Base-by-base conservation (phyloP, 2,888 invertebrate genomes). In the Lomographa bimaculata region DNA sequence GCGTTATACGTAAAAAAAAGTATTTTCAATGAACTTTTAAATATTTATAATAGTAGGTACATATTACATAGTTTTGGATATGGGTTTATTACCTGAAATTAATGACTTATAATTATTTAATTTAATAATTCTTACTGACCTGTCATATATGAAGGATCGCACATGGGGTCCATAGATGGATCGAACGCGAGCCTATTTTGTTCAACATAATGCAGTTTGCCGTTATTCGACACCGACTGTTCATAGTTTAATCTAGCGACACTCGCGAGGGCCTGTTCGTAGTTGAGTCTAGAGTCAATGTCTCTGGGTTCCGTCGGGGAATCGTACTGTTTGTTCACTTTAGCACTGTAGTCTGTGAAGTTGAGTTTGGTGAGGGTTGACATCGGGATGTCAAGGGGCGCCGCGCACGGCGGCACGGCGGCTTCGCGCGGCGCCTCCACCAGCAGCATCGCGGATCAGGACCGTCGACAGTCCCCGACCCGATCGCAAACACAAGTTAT, bases 371-470 rank as follows among this genome's bases (percentile, higher is more conserved):
- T 79, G 38, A 85, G 72, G 24, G 85, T 68, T 57, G 87, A 86
- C 89, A 87, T 87, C 49, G 85, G 82, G 55, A 78, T 59, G 73
- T 84, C 83, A 27, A 83, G 60, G 54, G 80, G 82, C 66, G 78
- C 79, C 75, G 77, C 77, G 73, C 81, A 82, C 73, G 85, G 80
- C 51, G 85, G 85, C 79, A 93, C 94, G 83, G 94, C 93, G 75
- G 93, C 92, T 89, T 94, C 94, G 77, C 92, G 92, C 66, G 92
- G 92, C 69, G 93, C 87, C 91, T 94, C 93, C 83, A 94, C 94
- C 73, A 94, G 91, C 80, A 94, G 93, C 94, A 94, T 94, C 80
- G 91, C 91, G 83, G 90, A 79, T 80, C 75, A 77, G 83, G 85
- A 81, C 71, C 77, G 64, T 71, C 61, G 62, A 65, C 67, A 64